Percentiles rank a stretch among this genome's conserved stretches.
Conservation (phyloP, 2,113 vertebrate species). For the Protobothrops mucrosquamatus region DNA sequence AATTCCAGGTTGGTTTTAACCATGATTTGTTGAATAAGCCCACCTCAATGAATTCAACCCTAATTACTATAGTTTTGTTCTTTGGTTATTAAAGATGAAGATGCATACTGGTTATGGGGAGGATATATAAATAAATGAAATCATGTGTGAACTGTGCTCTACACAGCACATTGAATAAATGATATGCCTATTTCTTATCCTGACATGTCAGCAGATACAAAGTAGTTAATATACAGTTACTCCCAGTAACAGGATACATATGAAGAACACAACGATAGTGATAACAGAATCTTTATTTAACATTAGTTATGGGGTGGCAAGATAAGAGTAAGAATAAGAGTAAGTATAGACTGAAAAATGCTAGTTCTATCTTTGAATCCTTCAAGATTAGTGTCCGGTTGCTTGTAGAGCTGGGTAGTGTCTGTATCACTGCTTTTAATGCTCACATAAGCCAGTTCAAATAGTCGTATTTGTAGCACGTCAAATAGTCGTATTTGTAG, state of each 20-base stretch:
- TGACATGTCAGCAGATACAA: not conserved
- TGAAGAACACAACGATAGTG: not conserved
- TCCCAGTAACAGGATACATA: not conserved
- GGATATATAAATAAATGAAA: not conserved
- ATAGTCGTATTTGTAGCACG: conserved; percentile 52
- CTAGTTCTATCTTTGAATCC: not conserved
- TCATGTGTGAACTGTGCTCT: not conserved
- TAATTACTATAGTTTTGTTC: not conserved
- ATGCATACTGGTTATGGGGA: not conserved
- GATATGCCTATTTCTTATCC: not conserved
- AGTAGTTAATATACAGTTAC: not conserved
- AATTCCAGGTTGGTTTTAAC: not conserved
- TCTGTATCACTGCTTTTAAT: not conserved
- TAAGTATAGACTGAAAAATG: not conserved
- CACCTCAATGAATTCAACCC: not conserved
- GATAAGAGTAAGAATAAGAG: not conserved
- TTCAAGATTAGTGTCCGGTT: not conserved
- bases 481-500: conserved; percentile 56
- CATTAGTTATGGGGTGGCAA: not conserved
- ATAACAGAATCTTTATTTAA: not conserved
- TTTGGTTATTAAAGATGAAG: not conserved
- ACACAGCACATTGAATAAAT: not conserved
- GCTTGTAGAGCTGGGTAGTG: not conserved
- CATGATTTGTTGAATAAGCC: not conserved
- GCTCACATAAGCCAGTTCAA: conserved; percentile 9